Conservation (phyloP, 2,113 vertebrate species). For the Phocoena sinus region DNA sequence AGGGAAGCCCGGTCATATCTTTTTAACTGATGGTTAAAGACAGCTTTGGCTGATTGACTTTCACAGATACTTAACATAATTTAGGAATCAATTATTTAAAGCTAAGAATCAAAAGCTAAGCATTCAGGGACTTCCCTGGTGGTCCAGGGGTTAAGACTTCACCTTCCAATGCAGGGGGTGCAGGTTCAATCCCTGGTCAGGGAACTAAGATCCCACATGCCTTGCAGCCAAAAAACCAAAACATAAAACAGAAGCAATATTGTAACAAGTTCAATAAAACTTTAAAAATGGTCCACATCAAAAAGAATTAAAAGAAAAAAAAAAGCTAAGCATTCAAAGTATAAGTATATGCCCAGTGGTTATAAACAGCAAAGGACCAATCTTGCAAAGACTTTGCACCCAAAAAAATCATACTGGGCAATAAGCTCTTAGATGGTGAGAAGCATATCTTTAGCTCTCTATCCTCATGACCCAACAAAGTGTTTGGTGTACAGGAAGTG, state of each 20-base stretch:
- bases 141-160: no score
- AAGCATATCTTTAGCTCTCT: background rate
- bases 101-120: background rate
- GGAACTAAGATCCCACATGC: no score
- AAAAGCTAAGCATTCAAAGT: slow-evolving; percentile 19
- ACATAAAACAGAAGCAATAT: no score
- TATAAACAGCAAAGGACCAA: background rate
- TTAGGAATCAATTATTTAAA: slow-evolving; percentile 38
- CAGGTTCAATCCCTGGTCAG: no score
- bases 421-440: background rate
- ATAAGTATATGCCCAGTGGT: background rate
- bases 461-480: background rate
- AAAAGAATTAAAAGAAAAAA: no score
- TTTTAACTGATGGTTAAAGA: background rate
- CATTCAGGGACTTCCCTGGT: background rate
- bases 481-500: background rate
- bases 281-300: no score
- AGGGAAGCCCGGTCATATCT: background rate
- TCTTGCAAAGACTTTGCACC: background rate
- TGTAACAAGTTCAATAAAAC: no score
- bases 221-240: no score
- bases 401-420: background rate
- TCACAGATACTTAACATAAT: slow-evolving; percentile 28
- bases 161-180: no score
- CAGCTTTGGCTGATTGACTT: background rate